Conservation (phyloP, 2,113 vertebrate genomes). For the Leucoraja erinaceus region DNA sequence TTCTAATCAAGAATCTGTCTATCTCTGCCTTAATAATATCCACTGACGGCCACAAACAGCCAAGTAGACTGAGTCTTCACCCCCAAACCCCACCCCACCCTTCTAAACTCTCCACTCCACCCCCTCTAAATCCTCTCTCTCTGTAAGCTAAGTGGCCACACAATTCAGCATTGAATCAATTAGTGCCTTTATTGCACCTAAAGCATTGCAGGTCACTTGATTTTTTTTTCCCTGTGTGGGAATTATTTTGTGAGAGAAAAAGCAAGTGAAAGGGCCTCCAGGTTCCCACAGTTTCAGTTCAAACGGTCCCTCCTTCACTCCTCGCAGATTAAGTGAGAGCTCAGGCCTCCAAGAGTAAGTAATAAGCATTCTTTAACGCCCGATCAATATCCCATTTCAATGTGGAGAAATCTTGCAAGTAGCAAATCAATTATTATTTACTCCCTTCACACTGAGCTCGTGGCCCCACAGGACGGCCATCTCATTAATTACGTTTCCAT, state of each 20-base stretch:
- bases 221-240: not conserved
- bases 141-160: too few relatives aligned
- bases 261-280: not conserved
- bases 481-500: not conserved
- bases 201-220: not conserved
- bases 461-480: not conserved
- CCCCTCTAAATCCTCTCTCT: too few relatives aligned
- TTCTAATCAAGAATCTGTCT: too few relatives aligned
- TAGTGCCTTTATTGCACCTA: not conserved
- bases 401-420: not conserved
- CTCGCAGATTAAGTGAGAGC: not conserved
- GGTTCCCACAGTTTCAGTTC: not conserved
- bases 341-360: not conserved
- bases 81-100: too few relatives aligned
- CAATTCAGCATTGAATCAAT: not conserved
- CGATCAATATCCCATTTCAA: not conserved
- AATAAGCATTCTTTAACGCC: not conserved
- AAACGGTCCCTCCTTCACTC: not conserved
- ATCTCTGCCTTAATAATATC: too few relatives aligned
- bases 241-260: not conserved
- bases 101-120: too few relatives aligned
- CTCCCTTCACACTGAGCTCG: not conserved
- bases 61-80: too few relatives aligned
- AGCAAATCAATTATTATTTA: constrained; percentile 19
- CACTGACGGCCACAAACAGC: too few relatives aligned